These are phyloP conservation scores for Callyntrura guangdongensis DNA, from an alignment of 2,888 invertebrate genomes.

Conservation along the genomic window DNA sequence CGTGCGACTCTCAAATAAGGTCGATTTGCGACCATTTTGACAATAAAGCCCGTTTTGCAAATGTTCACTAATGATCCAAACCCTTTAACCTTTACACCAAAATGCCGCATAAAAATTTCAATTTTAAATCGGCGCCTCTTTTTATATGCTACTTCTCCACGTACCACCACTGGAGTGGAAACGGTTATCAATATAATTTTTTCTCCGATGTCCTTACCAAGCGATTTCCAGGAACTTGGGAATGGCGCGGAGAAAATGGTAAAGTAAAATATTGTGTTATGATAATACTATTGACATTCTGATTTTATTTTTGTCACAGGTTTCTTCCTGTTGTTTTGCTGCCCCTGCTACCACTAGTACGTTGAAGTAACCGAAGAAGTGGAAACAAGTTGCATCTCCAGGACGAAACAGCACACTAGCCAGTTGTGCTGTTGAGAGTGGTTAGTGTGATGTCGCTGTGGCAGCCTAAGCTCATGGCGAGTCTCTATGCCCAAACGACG, in stretches of 20 bases:
- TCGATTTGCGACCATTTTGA: too few species aligned
- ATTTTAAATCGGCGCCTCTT: too few species aligned
- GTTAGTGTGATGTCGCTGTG: conserved; percentile 78
- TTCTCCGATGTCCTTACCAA: background rate
- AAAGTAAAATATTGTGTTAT: conserved; percentile 52
- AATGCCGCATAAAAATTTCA: too few species aligned
- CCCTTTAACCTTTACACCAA: too few species aligned
- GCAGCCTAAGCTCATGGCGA: conserved; percentile 77
- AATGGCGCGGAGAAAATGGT: background rate
- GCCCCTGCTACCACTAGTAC: background rate
- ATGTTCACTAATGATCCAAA: too few species aligned
- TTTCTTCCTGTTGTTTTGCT: conserved; percentile 25
- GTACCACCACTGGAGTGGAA: background rate
- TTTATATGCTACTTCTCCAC: background rate
- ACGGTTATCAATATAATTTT: background rate
- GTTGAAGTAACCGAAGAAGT: conserved; percentile 2
- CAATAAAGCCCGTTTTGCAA: too few species aligned
- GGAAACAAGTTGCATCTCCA: conserved; percentile 40
- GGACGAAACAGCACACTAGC: conserved; percentile 73
- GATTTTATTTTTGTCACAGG: conserved; percentile 58
- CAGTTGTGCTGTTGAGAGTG: conserved; percentile 75
- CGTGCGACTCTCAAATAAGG: too few species aligned
- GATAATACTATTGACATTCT: conserved; percentile 67
- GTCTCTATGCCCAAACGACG: conserved; percentile 73
- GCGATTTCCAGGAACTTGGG: background rate